Evolutionary conservation across 1,140 invertebrate species (phyloP), one percentile per base, ranked within the genome.

Genomic region (Tetragnatha versicolor): DNA sequence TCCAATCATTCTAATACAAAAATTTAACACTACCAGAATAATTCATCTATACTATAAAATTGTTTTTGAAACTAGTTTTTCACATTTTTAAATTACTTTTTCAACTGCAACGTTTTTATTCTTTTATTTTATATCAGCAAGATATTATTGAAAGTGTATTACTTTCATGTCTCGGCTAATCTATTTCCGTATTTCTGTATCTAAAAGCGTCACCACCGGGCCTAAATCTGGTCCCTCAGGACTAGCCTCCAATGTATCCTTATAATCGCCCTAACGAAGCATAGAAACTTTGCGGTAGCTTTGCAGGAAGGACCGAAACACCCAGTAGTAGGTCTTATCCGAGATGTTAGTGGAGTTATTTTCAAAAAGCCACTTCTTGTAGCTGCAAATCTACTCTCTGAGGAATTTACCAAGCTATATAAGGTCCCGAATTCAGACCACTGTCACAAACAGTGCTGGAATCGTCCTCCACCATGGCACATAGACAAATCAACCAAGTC

Each of bases 241-340:
- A 33, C 45, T 14, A 25, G 25, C n/a, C 22, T 53, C 49, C 31
- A 37, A 9, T 29, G 27, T 31, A 70, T 53, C 29, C 68, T 70
- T 25, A 53, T 70, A 70, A 55, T 37, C 68, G 27, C 47, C 47
- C 47, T 70, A 70, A 70, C 39, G 68, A 70, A 70, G 17, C 39
- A 53, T 70, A 35, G 22, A 69, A 20, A 2, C 33, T 33, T 68
- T 20, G 25, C 65, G 47, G 29, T 14, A 22, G 14, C 22, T 35
- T 31, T 53, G 27, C 25, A 37, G 68, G 68, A 49, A 70, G 20
- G 20, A 47, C 2, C 42, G 42, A 47, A 17, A 20, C 42, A 12
- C 42, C 12, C 42, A 47, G n/a, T 51, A 51, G 14, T 37, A 1
- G 2, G 47, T 31, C 68, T 70, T 70, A 70, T 12, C 31, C 2